Evolutionary conservation across 2,888 invertebrate genomes (phyloP), one percentile per base, ranked within the genome.

Genomic region (Atherix ibis): DNA sequence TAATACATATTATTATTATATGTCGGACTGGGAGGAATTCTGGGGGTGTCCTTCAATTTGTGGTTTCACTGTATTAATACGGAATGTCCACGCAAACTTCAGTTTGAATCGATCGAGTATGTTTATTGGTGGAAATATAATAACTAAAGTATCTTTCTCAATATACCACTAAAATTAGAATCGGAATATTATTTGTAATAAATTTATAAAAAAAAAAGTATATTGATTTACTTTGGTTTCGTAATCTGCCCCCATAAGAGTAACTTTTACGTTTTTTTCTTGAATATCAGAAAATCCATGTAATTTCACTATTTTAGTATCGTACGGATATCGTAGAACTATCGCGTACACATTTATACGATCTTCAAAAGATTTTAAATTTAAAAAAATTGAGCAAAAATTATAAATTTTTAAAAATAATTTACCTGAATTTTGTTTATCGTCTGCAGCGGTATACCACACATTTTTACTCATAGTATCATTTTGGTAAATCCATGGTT

Each of bases 401-500:
- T n/a, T n/a, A n/a, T n/a, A n/a, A 24, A 24, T 24, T 10, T 24
- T 24, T 24, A 10, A 0, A 18, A 62, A 50, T 43, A 55, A 59
- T 8, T 41, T 36, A 0, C 41, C 35, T 39, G 35, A 25, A 8
- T 53, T 62, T 3, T 40, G 46, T 36, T 59, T 52, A 6, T 48
- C 40, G 27, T 43, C 42, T 26, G 50, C 54, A n/a, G 48, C 46
- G 0, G 77, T 76, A 50, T 77, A 88, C 89, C 89, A 89, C 8
- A 83, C 74, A 36, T 67, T 59, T 0, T 68, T 52, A 2, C 71
- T 71, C n/a, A 70, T 32, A 0, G 82, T 74, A 50, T 88, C 91
- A 49, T 88, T 89, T 59, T 91, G 91, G 37, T 66, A 62, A 2
- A 51, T 54, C 88, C 89, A 92, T 0, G 91, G 87, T 4, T 63